Evolutionary conservation across 2,797 vertebrate species (phyloP), one percentile per base, ranked within the genome.

Genomic region (Danio tinwini): DNA sequence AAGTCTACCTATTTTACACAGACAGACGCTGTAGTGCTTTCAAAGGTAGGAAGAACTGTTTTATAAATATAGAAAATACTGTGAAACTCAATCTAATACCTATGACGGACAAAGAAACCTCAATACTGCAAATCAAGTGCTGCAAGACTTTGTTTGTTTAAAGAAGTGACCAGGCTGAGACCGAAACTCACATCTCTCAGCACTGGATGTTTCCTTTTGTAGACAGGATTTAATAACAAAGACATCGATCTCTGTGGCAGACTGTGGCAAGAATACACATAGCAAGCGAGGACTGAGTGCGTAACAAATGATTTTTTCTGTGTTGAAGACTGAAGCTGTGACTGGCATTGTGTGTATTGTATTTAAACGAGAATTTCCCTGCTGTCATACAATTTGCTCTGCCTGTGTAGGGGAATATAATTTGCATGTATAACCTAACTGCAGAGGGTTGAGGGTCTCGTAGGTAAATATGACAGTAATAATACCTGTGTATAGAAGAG

Each of bases 221-320:
- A 44, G 59, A 64, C 63, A 55, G 73, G 72, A 76, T 84, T 76
- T 72, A 82, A 79, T 80, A 76, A 80, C 58, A 67, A 58, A 7
- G 37, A 64, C 61, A 55, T 72, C 65, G 71, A 21, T 82, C 77
- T 62, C 40, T 0, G 50, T 65, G 61, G 56, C 53, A 78, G 52
- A 80, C 8, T 70, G 45, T 58, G 53, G 74, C 11, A 14, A 16
- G 37, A n/a, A 13, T 44, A 61, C 49, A 71, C 50, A 72, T 47
- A 17, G 53, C 49, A 49, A 39, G 7, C 58, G 7, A 50, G 21
- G 16, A 17, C 10, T 7, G 29, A 53, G 29, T 53, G 37, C 9
- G 10, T 29, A 42, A 49, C 52, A 47, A 45, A 56, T 56, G 11
- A 39, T 47, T 37, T 74, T 72, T 62, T 29, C 58, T 17, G 29